Percentiles rank a stretch among this genome's conserved stretches.
Evolutionary conservation across 2,888 invertebrate species (phyloP).

Genomic region (Parnassius glacialis): DNA sequence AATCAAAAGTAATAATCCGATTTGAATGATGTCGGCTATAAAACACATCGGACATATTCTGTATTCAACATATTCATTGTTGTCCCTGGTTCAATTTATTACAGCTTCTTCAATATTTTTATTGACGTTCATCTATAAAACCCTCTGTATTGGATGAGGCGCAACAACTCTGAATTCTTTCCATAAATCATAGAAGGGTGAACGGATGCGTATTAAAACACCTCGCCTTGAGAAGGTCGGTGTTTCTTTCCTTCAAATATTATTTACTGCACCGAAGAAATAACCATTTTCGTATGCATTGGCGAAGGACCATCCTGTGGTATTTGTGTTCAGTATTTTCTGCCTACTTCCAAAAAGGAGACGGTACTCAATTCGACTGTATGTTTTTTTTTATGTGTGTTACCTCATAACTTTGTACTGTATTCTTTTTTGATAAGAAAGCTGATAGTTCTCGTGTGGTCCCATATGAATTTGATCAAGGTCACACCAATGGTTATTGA

Average conservation of each 20-base stretch:
- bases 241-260: conserved; percentile 39
- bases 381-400: too few relatives aligned
- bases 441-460: too few relatives aligned
- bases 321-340: too few relatives aligned
- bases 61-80: conserved; percentile 33
- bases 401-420: too few relatives aligned
- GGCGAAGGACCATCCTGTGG: too few relatives aligned
- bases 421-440: too few relatives aligned
- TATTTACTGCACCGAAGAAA: conserved; percentile 22
- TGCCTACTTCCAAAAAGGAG: too few relatives aligned
- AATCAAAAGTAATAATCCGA: conserved; percentile 51
- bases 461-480: too few relatives aligned
- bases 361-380: too few relatives aligned
- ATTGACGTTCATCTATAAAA: conserved; percentile 64
- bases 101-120: conserved; percentile 57
- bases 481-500: too few relatives aligned
- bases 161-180: conserved; percentile 54
- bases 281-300: conserved; percentile 8
- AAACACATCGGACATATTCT: conserved; percentile 45
- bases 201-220: conserved; percentile 57
- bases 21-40: conserved; percentile 55
- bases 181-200: conserved; percentile 58
- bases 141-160: conserved; percentile 51
- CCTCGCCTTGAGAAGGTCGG: conserved; percentile 34
- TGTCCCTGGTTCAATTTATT: conserved; percentile 51